A percentile compares a stretch with the other conserved stretches of the same genome.
Evolutionary conservation across 2,888 invertebrate genomes (phyloP).

Genomic region (Mesopsocus fuscifrons): DNA sequence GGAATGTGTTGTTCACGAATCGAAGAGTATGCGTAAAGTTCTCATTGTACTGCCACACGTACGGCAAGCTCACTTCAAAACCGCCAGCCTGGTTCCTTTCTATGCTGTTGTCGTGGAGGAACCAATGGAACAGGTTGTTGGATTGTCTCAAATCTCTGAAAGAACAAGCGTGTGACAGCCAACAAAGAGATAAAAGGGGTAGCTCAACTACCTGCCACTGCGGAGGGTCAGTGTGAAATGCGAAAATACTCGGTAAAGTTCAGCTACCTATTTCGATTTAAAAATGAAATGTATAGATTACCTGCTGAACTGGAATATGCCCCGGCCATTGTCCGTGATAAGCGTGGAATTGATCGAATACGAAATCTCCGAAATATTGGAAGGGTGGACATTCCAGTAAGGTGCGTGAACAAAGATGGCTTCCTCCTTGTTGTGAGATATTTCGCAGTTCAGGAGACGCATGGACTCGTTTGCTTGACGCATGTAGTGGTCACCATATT

Average conservation of each 20-base stretch:
- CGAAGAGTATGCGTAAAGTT: conserved; percentile 83
- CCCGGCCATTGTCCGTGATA: conserved; percentile 72
- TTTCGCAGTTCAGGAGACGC: conserved; percentile 56
- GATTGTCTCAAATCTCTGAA: conserved; percentile 76
- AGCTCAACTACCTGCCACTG: too few relatives aligned
- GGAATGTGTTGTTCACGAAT: conserved; percentile 73
- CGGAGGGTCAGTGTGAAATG: too few relatives aligned
- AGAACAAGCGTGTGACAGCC: too few relatives aligned
- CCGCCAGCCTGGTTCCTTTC: conserved; percentile 75
- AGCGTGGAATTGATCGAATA: conserved; percentile 72
- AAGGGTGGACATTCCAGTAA: conserved; percentile 64
- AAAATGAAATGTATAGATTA: too few relatives aligned
- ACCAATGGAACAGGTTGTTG: conserved; percentile 93
- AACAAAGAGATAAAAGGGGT: too few relatives aligned
- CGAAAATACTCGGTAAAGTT: too few relatives aligned
- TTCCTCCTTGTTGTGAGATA: conserved; percentile 60
- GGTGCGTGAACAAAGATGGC: conserved; percentile 59
- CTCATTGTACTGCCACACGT: conserved; percentile 89
- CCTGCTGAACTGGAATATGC: conserved; percentile 68
- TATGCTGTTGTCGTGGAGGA: conserved; percentile 67
- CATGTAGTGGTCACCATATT: conserved; percentile 66
- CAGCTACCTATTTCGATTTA: too few relatives aligned
- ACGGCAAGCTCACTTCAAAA: conserved; percentile 73
- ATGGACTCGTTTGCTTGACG: conserved; percentile 77
- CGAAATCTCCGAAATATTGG: conserved; percentile 77